phyloP scores from a whole-genome alignment of 2,113 vertebrate genomes.

The Fregata magnificens region DNA sequence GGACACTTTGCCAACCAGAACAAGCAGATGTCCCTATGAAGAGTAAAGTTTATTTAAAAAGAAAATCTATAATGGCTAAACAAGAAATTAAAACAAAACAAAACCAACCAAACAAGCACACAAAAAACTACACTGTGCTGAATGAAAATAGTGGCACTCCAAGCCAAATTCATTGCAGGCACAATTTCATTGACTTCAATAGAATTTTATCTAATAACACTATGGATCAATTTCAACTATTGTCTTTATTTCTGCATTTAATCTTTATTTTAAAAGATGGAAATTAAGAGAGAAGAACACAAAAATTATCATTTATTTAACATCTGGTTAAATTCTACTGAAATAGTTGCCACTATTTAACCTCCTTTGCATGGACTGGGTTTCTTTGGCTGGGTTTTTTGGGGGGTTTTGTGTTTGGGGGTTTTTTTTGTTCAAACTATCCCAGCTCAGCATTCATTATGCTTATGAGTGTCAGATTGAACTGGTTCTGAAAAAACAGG shows the following conservation, averaged over 20 bases:
- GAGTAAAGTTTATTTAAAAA: neutral
- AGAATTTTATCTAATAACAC: neutral
- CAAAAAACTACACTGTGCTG: neutral
- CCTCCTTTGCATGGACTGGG: neutral
- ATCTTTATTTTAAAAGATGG: neutral
- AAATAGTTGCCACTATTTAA: neutral
- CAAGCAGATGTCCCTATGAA: neutral
- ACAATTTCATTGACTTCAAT: neutral
- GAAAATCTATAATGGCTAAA: neutral
- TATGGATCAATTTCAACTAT: neutral
- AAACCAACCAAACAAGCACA: neutral
- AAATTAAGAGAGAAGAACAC: neutral
- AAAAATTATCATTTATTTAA: neutral
- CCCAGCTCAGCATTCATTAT: neutral
- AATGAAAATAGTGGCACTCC: neutral
- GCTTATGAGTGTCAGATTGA: neutral
- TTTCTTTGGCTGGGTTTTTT: neutral
- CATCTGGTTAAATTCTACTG: neutral
- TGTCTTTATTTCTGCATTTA: neutral
- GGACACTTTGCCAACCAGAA: neutral
- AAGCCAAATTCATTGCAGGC: neutral
- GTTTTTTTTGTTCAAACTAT: neutral
- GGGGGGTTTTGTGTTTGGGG: fast-evolving
- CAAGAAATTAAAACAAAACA: neutral
- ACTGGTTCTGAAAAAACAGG: neutral